Conservation (phyloP, 1,140 invertebrate species). For the Drosophila quadrilineata region DNA sequence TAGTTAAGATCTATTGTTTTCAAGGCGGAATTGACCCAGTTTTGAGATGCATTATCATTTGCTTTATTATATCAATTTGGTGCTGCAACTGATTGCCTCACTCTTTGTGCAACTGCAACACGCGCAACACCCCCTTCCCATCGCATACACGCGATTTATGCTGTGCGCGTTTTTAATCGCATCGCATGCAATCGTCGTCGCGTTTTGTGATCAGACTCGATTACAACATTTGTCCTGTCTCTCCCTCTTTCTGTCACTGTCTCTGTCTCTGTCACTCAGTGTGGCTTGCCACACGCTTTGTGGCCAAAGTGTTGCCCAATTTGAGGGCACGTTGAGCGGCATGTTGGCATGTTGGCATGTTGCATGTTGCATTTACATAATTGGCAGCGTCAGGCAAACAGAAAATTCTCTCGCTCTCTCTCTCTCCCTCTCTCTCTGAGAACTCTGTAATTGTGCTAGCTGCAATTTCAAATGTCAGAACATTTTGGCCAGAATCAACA, state of each 20-base stretch:
- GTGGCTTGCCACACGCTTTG: conserved; percentile 15
- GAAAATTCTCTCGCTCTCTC: conserved; percentile 17
- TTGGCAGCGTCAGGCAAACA: conserved; percentile 30
- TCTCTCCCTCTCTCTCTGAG: no score
- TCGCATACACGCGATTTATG: conserved; percentile 26
- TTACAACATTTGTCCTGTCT: conserved; percentile 29
- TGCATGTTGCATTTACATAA: conserved; percentile 27
- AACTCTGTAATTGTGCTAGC: conserved; percentile 15
- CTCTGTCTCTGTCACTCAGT: neutral
- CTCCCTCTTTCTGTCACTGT: conserved; percentile 15
- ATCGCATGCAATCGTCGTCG: conserved; percentile 36
- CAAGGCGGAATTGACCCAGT: neutral
- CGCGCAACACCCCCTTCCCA: no score
- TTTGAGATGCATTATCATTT: no score
- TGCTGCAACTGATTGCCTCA: conserved; percentile 10
- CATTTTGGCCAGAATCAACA: no score
- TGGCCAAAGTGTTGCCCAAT: conserved; percentile 28
- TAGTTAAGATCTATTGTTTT: no score
- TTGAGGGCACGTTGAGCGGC: neutral
- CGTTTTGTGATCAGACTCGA: conserved; percentile 24
- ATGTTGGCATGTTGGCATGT: conserved; percentile 18
- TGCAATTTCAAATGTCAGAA: conserved; percentile 37
- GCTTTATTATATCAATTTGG: neutral
- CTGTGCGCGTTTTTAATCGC: conserved; percentile 30
- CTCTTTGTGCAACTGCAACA: conserved; percentile 19